Evolutionary conservation across 2,797 vertebrate species (phyloP).

Genomic region (Pangasius sanitwongsei): DNA sequence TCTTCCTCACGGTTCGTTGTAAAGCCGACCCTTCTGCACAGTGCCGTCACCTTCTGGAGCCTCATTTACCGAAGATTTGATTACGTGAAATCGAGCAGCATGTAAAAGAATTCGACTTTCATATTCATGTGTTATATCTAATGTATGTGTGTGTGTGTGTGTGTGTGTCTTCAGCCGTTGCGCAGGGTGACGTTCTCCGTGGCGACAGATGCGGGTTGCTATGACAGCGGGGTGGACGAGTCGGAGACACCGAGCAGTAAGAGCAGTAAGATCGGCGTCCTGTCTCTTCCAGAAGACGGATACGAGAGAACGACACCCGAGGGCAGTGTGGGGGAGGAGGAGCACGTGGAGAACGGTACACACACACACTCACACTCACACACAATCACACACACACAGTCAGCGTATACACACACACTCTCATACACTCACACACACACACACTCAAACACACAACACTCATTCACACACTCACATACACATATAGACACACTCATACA

Average conservation of each 20-base stretch:
- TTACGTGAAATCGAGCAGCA: neutral
- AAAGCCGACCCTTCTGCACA: neutral
- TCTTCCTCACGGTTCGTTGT: neutral
- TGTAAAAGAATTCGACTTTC: neutral
- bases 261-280: conserved; percentile 86
- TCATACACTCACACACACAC: neutral
- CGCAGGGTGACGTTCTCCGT: conserved; percentile 99
- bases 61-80: neutral
- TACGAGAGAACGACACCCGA: conserved; percentile 97
- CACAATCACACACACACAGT: neutral
- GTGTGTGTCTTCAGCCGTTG: conserved; percentile 87
- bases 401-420: too few relatives aligned
- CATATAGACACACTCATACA: too few relatives aligned
- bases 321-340: conserved; percentile 98
- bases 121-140: neutral
- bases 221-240: conserved; percentile 98
- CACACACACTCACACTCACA: conserved; percentile 26
- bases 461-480: too few relatives aligned
- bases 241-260: conserved; percentile 99
- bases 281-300: conserved; percentile 96
- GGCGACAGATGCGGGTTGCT: conserved; percentile 94
- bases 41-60: neutral
- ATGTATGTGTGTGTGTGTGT: conserved; percentile 23
- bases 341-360: conserved; percentile 98
- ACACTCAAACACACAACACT: too few relatives aligned